phyloP scores from a whole-genome alignment of 2,888 invertebrate species.

The Pheosia gnoma region DNA sequence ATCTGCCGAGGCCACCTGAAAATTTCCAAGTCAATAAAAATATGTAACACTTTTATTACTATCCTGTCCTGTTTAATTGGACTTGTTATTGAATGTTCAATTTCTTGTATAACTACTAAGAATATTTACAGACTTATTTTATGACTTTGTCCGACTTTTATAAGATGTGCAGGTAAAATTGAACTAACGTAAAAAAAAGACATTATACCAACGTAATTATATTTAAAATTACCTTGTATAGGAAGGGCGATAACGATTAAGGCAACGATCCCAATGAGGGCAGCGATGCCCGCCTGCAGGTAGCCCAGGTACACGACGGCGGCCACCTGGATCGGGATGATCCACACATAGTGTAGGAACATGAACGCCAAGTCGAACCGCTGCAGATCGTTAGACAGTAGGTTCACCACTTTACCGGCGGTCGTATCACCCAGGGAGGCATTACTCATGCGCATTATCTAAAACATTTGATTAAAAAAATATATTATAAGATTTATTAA shows the following conservation, averaged over 20 bases:
- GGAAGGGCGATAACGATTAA: conserved; percentile 89
- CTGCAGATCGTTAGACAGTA: conserved; percentile 94
- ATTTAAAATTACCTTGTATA: conserved; percentile 85
- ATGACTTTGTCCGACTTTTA: neutral
- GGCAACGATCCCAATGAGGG: conserved; percentile 87
- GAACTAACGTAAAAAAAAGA: no score
- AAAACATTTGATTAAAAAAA: conserved; percentile 42
- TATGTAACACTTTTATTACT: no score
- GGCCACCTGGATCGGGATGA: conserved; percentile 87
- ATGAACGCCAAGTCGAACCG: conserved; percentile 91
- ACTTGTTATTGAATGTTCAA: no score
- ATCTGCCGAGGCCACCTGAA: conserved; percentile 81
- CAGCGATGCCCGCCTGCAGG: conserved; percentile 85
- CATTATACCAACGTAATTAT: no score
- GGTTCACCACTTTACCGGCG: conserved; percentile 93
- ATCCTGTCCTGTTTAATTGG: neutral
- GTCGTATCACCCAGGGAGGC: conserved; percentile 91
- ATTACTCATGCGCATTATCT: conserved; percentile 79
- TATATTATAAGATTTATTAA: no score
- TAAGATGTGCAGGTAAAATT: neutral
- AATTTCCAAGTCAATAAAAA: conserved; percentile 15
- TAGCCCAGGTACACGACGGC: conserved; percentile 89
- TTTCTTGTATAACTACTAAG: no score
- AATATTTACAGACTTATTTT: no score
- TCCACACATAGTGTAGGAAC: conserved; percentile 91